Percentiles rank a stretch among this genome's conserved stretches.
These are phyloP conservation scores for Pseudomyrmex flavicornis DNA, from an alignment of 1,140 invertebrate species.

Conservation along the genomic window DNA sequence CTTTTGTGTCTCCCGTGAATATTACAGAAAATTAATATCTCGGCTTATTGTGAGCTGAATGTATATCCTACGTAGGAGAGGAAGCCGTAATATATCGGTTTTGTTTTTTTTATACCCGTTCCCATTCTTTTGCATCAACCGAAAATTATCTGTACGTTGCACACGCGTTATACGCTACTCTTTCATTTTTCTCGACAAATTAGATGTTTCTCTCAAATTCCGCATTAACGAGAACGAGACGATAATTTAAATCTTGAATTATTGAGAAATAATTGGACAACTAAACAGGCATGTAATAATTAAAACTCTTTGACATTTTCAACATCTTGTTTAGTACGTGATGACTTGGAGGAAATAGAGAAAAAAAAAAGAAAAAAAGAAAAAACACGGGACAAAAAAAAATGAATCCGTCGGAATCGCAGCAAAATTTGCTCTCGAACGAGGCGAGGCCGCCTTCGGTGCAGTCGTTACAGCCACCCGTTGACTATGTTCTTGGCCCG, in stretches of 20 bases:
- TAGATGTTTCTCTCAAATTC: background rate
- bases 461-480: conserved; percentile 72
- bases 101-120: background rate
- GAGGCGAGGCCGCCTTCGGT: conserved; percentile 74
- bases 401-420: conserved; percentile 84
- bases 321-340: background rate
- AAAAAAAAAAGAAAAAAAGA: too few species aligned
- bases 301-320: background rate
- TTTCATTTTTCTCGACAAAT: background rate
- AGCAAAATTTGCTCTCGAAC: conserved; percentile 83
- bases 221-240: too few species aligned
- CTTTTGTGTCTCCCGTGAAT: too few species aligned
- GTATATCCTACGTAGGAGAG: background rate
- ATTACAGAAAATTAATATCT: background rate
- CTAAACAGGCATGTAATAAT: background rate
- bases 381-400: background rate
- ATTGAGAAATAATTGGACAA: background rate
- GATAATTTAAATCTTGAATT: background rate
- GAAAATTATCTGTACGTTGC: background rate
- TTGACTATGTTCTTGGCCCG: conserved; percentile 89
- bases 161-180: background rate
- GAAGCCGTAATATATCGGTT: conserved; percentile 28
- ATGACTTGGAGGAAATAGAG: background rate
- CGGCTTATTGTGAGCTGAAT: background rate
- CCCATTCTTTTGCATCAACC: background rate